Conservation (phyloP, 2,113 vertebrate genomes). For the Gobius niger region DNA sequence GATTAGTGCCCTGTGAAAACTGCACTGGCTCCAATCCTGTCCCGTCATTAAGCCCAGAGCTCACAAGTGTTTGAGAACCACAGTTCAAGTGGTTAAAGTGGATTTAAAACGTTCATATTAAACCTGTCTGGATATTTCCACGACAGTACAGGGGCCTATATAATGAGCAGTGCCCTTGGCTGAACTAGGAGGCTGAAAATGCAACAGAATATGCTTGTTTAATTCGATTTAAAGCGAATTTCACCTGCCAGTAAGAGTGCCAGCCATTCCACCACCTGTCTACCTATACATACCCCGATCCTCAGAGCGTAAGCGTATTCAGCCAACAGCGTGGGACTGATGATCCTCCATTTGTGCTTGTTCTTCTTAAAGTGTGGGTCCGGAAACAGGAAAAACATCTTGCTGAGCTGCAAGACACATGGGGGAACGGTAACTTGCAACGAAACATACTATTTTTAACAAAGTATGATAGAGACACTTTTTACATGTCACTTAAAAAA, state of each 20-base stretch:
- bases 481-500: slow-evolving; percentile 10
- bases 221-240: too few species aligned
- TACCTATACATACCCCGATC: slow-evolving; percentile 78
- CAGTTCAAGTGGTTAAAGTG: background rate
- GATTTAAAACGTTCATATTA: background rate
- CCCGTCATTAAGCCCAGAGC: background rate
- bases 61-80: background rate
- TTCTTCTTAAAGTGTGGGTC: slow-evolving; percentile 96
- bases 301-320: slow-evolving; percentile 89
- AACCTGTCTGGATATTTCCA: background rate
- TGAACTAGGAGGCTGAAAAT: background rate
- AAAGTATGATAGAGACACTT: background rate
- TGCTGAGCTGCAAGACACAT: slow-evolving; percentile 63
- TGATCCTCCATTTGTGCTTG: slow-evolving; percentile 95
- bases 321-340: slow-evolving; percentile 86
- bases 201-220: too few species aligned
- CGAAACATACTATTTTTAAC: slow-evolving; percentile 7
- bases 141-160: background rate
- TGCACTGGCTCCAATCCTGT: background rate
- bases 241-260: too few species aligned
- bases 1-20: background rate
- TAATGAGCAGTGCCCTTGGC: background rate
- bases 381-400: slow-evolving; percentile 75
- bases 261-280: too few species aligned
- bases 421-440: background rate